Evolutionary conservation across 2,888 invertebrate species (phyloP).

Genomic region (Pachycephus smyrnensis): DNA sequence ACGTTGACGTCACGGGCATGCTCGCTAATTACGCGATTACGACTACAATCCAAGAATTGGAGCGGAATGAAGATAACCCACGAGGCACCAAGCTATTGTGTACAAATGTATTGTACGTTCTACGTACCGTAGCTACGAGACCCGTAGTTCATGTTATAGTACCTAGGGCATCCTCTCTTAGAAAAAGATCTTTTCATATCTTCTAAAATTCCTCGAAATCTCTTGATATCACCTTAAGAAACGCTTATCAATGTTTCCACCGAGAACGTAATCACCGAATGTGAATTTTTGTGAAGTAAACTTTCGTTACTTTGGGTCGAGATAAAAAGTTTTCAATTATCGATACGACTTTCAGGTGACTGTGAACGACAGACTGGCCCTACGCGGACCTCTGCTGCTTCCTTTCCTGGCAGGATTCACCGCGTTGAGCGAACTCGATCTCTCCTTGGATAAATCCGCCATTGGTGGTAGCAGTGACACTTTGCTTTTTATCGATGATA

Average conservation of each 20-base stretch:
- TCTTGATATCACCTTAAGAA: not conserved
- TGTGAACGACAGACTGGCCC: constrained; percentile 66
- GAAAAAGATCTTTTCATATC: not conserved
- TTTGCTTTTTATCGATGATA: constrained; percentile 66
- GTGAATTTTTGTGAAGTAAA: not conserved
- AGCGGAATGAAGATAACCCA: constrained; percentile 30
- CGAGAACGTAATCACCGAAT: not conserved
- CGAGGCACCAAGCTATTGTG: constrained; percentile 3
- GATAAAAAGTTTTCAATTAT: not conserved
- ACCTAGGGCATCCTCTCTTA: not conserved
- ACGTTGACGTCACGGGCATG: not conserved
- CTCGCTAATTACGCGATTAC: constrained; percentile 26
- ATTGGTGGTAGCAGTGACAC: constrained; percentile 61
- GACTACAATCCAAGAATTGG: constrained; percentile 31
- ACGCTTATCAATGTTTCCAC: not conserved
- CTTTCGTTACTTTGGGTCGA: not conserved
- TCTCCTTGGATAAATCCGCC: constrained; percentile 68
- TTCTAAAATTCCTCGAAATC: not conserved
- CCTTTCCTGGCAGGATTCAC: constrained; percentile 69
- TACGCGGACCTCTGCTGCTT: constrained; percentile 68
- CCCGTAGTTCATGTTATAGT: not conserved
- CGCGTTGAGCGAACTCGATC: constrained; percentile 68
- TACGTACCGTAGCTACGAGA: not conserved
- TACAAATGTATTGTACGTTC: not conserved
- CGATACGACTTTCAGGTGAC: constrained; percentile 54